phyloP scores from a whole-genome alignment of 2,888 invertebrate genomes.

The Chaitophorus viminalis region DNA sequence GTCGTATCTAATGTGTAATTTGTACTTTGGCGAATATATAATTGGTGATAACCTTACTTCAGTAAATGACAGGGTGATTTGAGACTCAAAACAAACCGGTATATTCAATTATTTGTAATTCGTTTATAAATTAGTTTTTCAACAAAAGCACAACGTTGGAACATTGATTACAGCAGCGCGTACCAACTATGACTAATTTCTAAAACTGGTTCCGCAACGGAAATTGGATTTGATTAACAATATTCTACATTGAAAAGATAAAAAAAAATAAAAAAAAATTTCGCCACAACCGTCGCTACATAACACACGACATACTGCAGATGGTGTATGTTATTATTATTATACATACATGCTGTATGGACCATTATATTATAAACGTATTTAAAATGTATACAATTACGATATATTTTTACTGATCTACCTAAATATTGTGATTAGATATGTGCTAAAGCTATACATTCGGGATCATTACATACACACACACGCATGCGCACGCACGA shows the following conservation, averaged over 20 bases:
- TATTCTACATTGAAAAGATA: neutral
- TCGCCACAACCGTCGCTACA: neutral
- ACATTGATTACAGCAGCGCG: slow-evolving; percentile 32
- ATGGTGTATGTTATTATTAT: neutral
- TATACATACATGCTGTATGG: neutral
- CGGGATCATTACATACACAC: no score
- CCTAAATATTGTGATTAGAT: neutral
- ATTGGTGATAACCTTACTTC: slow-evolving; percentile 53
- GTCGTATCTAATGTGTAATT: slow-evolving; percentile 37
- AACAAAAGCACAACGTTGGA: slow-evolving; percentile 47
- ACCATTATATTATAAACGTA: neutral
- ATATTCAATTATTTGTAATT: slow-evolving; percentile 56
- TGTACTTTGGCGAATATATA: slow-evolving; percentile 55
- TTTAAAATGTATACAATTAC: neutral
- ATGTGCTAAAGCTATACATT: neutral
- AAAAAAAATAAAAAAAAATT: neutral
- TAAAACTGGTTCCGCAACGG: slow-evolving; percentile 47
- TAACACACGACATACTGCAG: neutral
- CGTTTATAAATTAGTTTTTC: slow-evolving; percentile 56
- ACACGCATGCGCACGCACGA: neutral
- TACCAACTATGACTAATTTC: slow-evolving; percentile 31
- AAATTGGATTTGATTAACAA: slow-evolving; percentile 42
- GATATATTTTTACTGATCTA: neutral
- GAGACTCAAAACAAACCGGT: slow-evolving; percentile 48
- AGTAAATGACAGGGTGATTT: slow-evolving; percentile 53